Conservation (phyloP, 1,140 invertebrate species). For the Drosophila baimaii region DNA sequence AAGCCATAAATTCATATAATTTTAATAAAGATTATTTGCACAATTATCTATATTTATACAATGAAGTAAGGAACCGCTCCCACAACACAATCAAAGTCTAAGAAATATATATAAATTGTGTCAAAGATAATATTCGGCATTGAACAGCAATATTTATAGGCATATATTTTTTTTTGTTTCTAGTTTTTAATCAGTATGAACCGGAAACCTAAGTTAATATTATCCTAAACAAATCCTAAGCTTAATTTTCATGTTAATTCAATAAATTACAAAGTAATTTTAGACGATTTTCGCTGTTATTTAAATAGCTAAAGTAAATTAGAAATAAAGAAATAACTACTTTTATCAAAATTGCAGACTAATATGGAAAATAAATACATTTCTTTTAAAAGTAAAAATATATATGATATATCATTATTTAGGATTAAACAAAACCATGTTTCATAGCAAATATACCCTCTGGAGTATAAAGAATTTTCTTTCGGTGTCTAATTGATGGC, state of each 20-base stretch:
- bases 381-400: no score
- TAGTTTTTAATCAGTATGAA: neutral
- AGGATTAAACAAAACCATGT: no score
- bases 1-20: neutral
- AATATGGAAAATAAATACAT: no score
- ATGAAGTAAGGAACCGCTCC: neutral
- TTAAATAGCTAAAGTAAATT: no score
- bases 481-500: constrained; percentile 23
- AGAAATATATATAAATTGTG: neutral
- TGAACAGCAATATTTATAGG: constrained; percentile 3
- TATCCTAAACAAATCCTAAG: no score
- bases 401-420: no score
- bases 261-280: no score
- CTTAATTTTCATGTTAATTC: no score
- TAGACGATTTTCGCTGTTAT: no score
- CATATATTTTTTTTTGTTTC: neutral
- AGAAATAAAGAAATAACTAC: no score
- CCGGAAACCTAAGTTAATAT: neutral
- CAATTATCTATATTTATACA: constrained; percentile 5
- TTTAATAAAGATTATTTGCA: neutral
- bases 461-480: neutral
- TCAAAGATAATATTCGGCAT: constrained; percentile 3
- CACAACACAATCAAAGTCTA: neutral
- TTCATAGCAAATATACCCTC: no score
- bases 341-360: no score